phyloP scores from a whole-genome alignment of 1,140 invertebrate genomes.

The Branchinecta lynchi region DNA sequence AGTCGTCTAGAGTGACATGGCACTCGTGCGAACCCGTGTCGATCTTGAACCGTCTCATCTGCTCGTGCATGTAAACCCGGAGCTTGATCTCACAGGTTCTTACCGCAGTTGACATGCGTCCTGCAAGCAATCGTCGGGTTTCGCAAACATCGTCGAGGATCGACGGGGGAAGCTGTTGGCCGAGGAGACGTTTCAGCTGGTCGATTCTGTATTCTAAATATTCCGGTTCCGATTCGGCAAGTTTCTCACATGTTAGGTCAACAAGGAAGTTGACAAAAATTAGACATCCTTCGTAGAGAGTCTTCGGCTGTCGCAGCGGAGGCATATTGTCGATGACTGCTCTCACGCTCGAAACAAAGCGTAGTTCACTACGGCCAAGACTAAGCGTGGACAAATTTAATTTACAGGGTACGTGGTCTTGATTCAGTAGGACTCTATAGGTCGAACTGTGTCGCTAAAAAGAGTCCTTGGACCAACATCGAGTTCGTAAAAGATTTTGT shows the following conservation, averaged over 20 bases:
- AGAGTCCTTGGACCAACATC: no score
- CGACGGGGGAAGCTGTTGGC: slow-evolving; percentile 18
- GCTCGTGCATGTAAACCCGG: slow-evolving; percentile 20
- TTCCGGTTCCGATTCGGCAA: slow-evolving; percentile 17
- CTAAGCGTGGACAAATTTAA: no score
- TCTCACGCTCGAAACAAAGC: no score
- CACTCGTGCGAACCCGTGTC: slow-evolving; percentile 12
- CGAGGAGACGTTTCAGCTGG: slow-evolving; percentile 16
- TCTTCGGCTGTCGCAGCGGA: slow-evolving; percentile 14
- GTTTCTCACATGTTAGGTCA: slow-evolving; percentile 16
- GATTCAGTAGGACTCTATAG: no score
- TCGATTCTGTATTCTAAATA: slow-evolving; percentile 17
- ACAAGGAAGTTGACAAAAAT: slow-evolving; percentile 14
- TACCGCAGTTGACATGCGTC: not conserved
- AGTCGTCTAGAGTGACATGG: slow-evolving; percentile 7
- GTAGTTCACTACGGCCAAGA: no score
- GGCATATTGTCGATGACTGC: slow-evolving; percentile 15
- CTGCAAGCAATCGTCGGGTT: not conserved
- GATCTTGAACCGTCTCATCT: slow-evolving; percentile 19
- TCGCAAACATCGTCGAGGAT: slow-evolving; percentile 22
- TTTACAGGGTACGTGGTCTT: no score
- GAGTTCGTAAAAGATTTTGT: no score
- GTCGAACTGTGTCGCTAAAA: no score
- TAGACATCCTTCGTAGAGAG: slow-evolving; percentile 14
- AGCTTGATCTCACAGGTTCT: slow-evolving; percentile 18